phyloP scores from a whole-genome alignment of 1,140 invertebrate genomes.

The Trichonephila clavipes region DNA sequence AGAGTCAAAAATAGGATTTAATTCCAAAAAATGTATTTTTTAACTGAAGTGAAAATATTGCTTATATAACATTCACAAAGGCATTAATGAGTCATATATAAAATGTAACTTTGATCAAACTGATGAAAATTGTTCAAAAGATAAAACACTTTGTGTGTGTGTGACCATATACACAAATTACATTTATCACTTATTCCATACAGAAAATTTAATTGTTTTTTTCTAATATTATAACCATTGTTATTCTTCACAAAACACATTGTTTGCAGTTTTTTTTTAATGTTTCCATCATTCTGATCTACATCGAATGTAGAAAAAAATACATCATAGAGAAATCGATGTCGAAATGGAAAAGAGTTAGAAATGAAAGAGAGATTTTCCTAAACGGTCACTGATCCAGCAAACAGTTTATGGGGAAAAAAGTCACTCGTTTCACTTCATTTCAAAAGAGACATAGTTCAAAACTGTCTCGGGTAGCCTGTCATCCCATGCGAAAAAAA shows the following conservation, averaged over 20 bases:
- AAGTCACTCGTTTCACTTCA: slow-evolving; percentile 51
- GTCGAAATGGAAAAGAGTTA: not conserved
- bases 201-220: not conserved
- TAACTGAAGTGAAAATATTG: no score
- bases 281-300: not conserved
- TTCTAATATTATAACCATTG: not conserved
- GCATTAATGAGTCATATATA: no score
- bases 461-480: slow-evolving; percentile 7
- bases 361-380: not conserved
- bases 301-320: not conserved
- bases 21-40: no score
- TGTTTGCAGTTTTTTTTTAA: not conserved
- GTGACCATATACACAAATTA: no score
- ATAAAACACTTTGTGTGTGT: no score
- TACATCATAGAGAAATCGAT: not conserved
- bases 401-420: slow-evolving; percentile 15
- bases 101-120: no score
- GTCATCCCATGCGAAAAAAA: not conserved
- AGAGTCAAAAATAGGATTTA: no score
- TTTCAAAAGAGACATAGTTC: slow-evolving; percentile 47
- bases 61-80: no score
- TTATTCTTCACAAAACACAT: not conserved
- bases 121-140: no score
- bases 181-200: not conserved
- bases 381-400: slow-evolving; percentile 40